Base-by-base conservation (phyloP, 2,888 invertebrate genomes). In the Polyommatus iphigenia region DNA sequence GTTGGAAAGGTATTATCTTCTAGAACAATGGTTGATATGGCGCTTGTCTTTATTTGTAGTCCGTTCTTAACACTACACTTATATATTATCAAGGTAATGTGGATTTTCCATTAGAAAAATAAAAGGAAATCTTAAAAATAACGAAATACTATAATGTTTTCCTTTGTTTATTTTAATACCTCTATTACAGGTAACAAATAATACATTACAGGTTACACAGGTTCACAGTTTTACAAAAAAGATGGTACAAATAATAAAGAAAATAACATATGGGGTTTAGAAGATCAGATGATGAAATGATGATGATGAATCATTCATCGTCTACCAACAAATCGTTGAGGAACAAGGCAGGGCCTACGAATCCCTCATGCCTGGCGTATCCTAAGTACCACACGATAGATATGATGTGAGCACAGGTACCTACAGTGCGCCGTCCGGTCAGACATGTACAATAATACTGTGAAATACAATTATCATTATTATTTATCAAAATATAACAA, bases 401-500 rank as follows among this genome's bases (percentile, higher is more conserved):
- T 24, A 24, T 24, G 24, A 24, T 24, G 24, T 24, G 24, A 24
- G 24, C 24, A 24, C 57, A 76, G 24, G 76, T 32, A 18, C 76
- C 59, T 36, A 76, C 57, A 8, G 76, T 76, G 32, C 76, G 24
- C 24, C 54, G 75, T 15, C 75, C 75, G 29, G 76, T 76, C 76
- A 76, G 54, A 32, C 54, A 76, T 29, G 76, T 20, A 18, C 76
- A 76, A 76, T 76, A 76, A 76, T 76, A 76, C 54, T 76, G 18
- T 73, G 18, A 46, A 46, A 73, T 73, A 41, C 46, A 41, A 46
- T 10, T 76, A 59, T 59, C 59, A 59, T 10, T 76, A 59, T 59
- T 20, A 59, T 76, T 18, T 54, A 76, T 57, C 50, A 75, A 75
- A 50, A 75, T 24, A 54, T 75, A 75, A 50, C 54, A 75, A 54